Evolutionary conservation across 2,888 invertebrate species (phyloP), one percentile per base, ranked within the genome.

Genomic region (Rhogogaster chlorosoma): DNA sequence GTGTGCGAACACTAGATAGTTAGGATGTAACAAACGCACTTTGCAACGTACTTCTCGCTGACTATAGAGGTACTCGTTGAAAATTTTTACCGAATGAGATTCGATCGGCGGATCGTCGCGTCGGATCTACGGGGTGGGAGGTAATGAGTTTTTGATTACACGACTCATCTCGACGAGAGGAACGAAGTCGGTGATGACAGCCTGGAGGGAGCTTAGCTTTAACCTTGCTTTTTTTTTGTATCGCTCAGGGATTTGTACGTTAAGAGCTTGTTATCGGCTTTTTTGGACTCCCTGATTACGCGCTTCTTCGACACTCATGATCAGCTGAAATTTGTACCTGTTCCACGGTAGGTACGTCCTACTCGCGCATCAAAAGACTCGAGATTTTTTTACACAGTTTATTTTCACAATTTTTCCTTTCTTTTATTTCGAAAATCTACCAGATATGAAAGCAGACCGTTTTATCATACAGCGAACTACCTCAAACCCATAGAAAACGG

Each of bases 81-180:
- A 80, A 80, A 80, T 80, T 73, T 7, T 32, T 12, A 80, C 57
- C 61, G 36, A 36, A 32, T 61, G 61, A 80, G 61, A 80, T 80
- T 38, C 80, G 57, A 80, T 80, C 80, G 80, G 10, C 61, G 26
- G 38, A 32, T 49, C 80, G 45, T 10, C 42, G 10, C 42, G 42
- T 22, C n/a, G 57, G 61, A 61, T 61, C 61, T 26, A 15, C 32
- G 61, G 36, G 36, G 61, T 18, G 22, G 83, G 82, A 87, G 90
- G 89, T 91, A 91, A 91, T 91, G 91, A 91, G 91, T 91, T 91
- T 91, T 90, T 91, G 91, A 91, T 91, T 91, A 90, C 90, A 87
- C 87, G 87, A 87, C 87, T 87, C 88, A 83, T 80, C 84, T 73
- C 61, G 84, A 85, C 83, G 84, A 84, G 84, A 84, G 53, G 78